Percentiles rank a stretch among this genome's conserved stretches.
phyloP scores from a whole-genome alignment of 2,888 invertebrate species.

The Ferrisia virgata region DNA sequence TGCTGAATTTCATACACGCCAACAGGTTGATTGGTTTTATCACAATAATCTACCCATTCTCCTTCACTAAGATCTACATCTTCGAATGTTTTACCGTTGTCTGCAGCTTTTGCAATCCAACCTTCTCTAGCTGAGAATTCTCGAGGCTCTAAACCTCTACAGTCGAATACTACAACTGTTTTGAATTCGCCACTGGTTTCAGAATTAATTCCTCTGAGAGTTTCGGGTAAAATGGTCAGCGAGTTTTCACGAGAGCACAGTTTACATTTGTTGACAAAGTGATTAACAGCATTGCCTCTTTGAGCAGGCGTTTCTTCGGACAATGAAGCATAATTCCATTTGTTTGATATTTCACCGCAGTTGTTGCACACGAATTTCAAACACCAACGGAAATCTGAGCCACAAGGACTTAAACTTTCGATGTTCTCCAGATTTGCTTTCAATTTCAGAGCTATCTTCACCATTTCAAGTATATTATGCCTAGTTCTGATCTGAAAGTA shows the following conservation, averaged over 20 bases:
- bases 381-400: slow-evolving; percentile 45
- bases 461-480: background rate
- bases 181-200: slow-evolving; percentile 41
- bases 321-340: slow-evolving; percentile 34
- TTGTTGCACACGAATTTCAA: slow-evolving; percentile 45
- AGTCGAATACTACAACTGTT: slow-evolving; percentile 42
- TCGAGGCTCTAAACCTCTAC: slow-evolving; percentile 33
- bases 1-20: slow-evolving; percentile 44
- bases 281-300: slow-evolving; percentile 35
- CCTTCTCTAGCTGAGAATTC: slow-evolving; percentile 46
- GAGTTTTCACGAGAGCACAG: slow-evolving; percentile 43
- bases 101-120: slow-evolving; percentile 35
- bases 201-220: slow-evolving; percentile 15
- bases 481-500: background rate
- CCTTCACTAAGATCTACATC: slow-evolving; percentile 42
- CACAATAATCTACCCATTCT: slow-evolving; percentile 46
- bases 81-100: slow-evolving; percentile 35
- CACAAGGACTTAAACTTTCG: background rate
- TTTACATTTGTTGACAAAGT: slow-evolving; percentile 44
- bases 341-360: slow-evolving; percentile 43
- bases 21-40: slow-evolving; percentile 37
- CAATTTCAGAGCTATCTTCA: slow-evolving; percentile 41
- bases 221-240: slow-evolving; percentile 40
- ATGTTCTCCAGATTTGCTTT: slow-evolving; percentile 46
- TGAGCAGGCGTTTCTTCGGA: slow-evolving; percentile 32